Evolutionary conservation across 2,113 vertebrate species (phyloP), one percentile per base, ranked within the genome.

Genomic region (Mustelus asterias): DNA sequence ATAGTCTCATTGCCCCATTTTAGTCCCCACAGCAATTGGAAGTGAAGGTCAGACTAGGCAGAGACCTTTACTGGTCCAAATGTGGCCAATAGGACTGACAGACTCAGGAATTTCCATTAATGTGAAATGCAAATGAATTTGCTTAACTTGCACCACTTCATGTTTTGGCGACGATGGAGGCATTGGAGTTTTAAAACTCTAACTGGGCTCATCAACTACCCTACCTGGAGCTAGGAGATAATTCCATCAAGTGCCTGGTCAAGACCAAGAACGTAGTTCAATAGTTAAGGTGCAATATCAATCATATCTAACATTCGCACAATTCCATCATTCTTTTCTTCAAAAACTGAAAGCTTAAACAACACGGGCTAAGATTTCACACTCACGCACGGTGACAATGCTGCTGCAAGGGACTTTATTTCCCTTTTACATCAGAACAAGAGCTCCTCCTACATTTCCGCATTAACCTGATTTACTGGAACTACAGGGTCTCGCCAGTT

Each of bases 371-470:
- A 93, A 93, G 18, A 22, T 63, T 67, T 63, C 33, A 83, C 80
- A 83, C 80, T 83, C 37, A 20, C 14, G 37, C 33, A 29, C 5
- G 8, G 60, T 93, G 16, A 37, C n/a, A 33, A 16, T 22, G 89
- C 29, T 20, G 58, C 58, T 92, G 89, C 33, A 37, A 63, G 67
- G 89, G 60, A 65, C 88, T 37, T 6, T 65, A 63, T 65, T 93
- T 93, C 8, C 33, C 89, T 67, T 63, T 58, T 22, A 65, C 60
- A 22, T 37, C n/a, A n/a, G 88, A 93, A 93, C n/a, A 93, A 65
- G n/a, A 67, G 89, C 33, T 93, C 89, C 58, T 93, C 60, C 89
- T 67, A 67, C 89, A 93, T 93, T 93, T 93, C 88, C 60, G n/a
- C 60, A 93, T 22, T n/a, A 37, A 65, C 33, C 89, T 65, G 89